Base-by-base conservation (phyloP, 2,888 invertebrate species). In the Pelosia muscerda region DNA sequence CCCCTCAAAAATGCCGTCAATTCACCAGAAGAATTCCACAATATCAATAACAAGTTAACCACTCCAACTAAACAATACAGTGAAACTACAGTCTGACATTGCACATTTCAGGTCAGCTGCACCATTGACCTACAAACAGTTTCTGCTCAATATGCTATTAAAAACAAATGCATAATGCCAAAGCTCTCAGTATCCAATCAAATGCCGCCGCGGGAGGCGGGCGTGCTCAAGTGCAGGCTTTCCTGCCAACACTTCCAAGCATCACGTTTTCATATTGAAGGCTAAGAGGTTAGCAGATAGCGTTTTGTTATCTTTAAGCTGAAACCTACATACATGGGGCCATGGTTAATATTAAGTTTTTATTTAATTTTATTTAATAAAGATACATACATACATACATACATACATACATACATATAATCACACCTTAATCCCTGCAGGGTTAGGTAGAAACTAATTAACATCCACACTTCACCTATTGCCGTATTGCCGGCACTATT, bases 201-300 rank as follows among this genome's bases (percentile, higher is more conserved):
- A 58, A 62, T 65, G 68, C 78, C 73, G 79, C 56, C 66, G 73
- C 67, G 76, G 77, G 69, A 77, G 74, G 72, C 75, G 69, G 68
- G 81, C 88, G 90, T 87, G 90, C 83, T 85, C 76, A 77, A 89
- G 88, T 81, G 85, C 71, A 84, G 84, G 87, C 86, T 84, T 73
- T 79, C 84, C 78, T 79, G 82, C 81, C 79, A 76, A 76, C 81
- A 72, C 76, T 69, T 68, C 68, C 66, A 74, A 72, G 71, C 69
- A 65, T 71, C 69, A 74, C 71, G 73, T 74, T 71, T 76, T 71
- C 59, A 67, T 73, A 56, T 68, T 31, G 11, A 49, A 58, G 69
- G 62, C 28, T 54, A 73, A 81, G 63, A 28, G 19, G 15, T 61
- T 11, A 68, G 60, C 61, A 54, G 28, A 60, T 0, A 68, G 72